Conservation (phyloP, 2,888 invertebrate genomes). For the Perizoma affinitatum region DNA sequence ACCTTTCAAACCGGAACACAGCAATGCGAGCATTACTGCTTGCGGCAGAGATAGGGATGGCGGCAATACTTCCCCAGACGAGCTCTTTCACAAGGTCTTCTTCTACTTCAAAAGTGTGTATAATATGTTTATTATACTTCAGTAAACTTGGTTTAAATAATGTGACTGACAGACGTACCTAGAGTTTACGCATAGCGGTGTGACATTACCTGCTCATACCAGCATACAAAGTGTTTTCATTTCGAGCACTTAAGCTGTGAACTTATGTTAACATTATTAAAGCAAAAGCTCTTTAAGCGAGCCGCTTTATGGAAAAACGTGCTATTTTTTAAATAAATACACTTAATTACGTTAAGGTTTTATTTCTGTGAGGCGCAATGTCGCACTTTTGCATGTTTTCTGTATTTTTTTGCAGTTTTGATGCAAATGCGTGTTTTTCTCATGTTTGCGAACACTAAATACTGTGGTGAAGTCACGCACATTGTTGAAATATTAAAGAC, state of each 20-base stretch:
- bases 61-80: no score
- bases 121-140: no score
- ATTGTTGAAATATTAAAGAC: no score
- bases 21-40: no score
- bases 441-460: not conserved
- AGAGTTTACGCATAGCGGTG: constrained; percentile 19
- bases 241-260: constrained; percentile 29
- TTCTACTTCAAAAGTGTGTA: no score
- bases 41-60: no score
- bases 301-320: constrained; percentile 26
- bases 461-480: no score
- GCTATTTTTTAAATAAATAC: constrained; percentile 25
- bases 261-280: constrained; percentile 8
- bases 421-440: constrained; percentile 14
- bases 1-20: no score
- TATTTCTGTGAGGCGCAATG: constrained; percentile 15
- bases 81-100: no score
- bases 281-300: constrained; percentile 23
- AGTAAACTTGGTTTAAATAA: no score
- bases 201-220: constrained; percentile 27
- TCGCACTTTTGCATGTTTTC: constrained; percentile 14
- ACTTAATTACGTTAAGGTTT: constrained; percentile 22
- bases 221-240: constrained; percentile 24
- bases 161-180: constrained; percentile 4
- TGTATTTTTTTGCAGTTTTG: constrained; percentile 5